Evolutionary conservation across 2,113 vertebrate species (phyloP).

Genomic region (Sinosuthora webbiana): DNA sequence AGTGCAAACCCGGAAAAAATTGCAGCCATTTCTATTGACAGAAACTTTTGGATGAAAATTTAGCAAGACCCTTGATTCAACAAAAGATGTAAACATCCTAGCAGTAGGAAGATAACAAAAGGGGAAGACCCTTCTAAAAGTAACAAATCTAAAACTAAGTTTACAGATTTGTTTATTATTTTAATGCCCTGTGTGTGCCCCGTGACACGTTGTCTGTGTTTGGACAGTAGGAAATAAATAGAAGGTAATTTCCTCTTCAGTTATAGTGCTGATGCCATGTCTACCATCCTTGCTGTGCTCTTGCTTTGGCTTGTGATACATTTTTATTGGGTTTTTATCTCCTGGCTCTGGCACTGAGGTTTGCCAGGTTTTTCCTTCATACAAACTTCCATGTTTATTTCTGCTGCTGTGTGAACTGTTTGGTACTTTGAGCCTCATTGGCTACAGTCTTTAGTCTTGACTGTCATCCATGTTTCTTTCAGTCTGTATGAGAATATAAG

Average conservation of each 20-base stretch:
- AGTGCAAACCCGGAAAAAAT: background rate
- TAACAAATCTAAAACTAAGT: background rate
- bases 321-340: background rate
- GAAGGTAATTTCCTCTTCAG: background rate
- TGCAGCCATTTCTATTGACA: background rate
- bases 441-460: background rate
- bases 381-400: background rate
- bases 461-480: background rate
- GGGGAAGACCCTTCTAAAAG: background rate
- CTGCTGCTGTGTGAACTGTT: background rate
- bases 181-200: background rate
- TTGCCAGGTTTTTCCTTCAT: background rate
- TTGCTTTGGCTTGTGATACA: background rate
- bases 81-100: background rate
- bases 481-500: background rate
- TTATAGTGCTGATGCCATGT: background rate
- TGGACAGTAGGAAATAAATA: background rate
- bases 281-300: background rate
- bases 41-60: background rate
- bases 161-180: background rate
- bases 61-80: fast-evolving
- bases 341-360: background rate
- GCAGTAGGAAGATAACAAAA: background rate
- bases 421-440: background rate
- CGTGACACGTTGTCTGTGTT: background rate